A percentile compares a stretch with the other conserved stretches of the same genome.
These are phyloP conservation scores for Aleiodes leptofemur DNA, from an alignment of 2,888 invertebrate genomes.

Conservation along the genomic window DNA sequence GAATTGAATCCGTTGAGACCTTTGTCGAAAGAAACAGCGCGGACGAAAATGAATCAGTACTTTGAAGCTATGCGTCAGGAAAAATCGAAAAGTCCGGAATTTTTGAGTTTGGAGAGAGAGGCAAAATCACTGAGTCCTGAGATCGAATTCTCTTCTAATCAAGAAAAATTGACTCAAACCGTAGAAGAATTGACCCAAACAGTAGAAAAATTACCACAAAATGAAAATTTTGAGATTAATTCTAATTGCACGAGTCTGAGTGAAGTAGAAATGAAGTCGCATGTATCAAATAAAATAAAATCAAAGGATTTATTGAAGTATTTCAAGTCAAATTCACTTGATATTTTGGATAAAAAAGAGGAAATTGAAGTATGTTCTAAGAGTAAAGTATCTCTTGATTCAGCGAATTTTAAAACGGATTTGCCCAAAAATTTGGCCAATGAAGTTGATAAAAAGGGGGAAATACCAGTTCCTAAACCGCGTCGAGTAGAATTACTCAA, in stretches of 20 bases:
- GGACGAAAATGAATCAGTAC: slow-evolving; percentile 68
- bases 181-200: too few species aligned
- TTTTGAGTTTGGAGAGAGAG: slow-evolving; percentile 5
- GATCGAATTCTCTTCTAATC: not conserved
- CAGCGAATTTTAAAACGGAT: slow-evolving; percentile 6
- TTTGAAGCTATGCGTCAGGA: slow-evolving; percentile 57
- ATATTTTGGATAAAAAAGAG: slow-evolving; percentile 21
- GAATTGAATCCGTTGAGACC: slow-evolving; percentile 62
- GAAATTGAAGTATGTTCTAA: not conserved
- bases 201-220: too few species aligned
- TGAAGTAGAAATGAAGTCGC: slow-evolving; percentile 65
- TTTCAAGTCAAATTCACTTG: slow-evolving; percentile 56
- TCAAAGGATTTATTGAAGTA: slow-evolving; percentile 69
- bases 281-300: slow-evolving; percentile 66
- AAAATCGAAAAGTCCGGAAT: slow-evolving; percentile 36
- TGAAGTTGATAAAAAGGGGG: slow-evolving; percentile 46
- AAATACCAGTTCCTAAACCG: slow-evolving; percentile 40
- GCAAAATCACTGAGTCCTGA: too few species aligned
- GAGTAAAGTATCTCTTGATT: slow-evolving; percentile 13
- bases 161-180: not conserved
- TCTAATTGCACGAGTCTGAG: slow-evolving; percentile 33
- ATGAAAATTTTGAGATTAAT: not conserved
- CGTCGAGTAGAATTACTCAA: slow-evolving; percentile 9
- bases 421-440: slow-evolving; percentile 26
- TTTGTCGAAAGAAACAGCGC: slow-evolving; percentile 67